Evolutionary conservation across 2,113 vertebrate species (phyloP).

Genomic region (Gallinago undulata): DNA sequence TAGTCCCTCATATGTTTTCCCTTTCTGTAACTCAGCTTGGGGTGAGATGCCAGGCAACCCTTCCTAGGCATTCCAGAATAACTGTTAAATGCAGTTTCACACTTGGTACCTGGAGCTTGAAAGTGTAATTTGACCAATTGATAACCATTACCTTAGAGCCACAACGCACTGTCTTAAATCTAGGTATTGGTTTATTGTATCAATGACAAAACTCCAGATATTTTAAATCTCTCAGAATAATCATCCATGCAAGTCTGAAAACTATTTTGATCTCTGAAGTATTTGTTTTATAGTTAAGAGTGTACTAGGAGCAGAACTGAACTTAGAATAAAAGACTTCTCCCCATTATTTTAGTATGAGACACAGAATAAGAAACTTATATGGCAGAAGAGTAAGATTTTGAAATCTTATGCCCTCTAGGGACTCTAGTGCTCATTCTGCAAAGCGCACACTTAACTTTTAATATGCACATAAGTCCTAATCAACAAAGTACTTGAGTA

Average conservation of each 20-base stretch:
- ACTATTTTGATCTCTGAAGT: not conserved
- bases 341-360: not conserved
- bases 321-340: not conserved
- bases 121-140: not conserved
- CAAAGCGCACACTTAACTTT: not conserved
- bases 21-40: not conserved
- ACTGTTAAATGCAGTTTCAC: not conserved
- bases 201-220: not conserved
- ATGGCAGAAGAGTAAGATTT: not conserved
- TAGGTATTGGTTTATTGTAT: not conserved
- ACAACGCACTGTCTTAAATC: not conserved
- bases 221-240: not conserved
- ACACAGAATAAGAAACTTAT: not conserved
- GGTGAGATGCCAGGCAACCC: not conserved
- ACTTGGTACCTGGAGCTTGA: not conserved
- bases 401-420: not conserved
- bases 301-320: not conserved
- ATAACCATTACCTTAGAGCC: not conserved
- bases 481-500: conserved; percentile 1
- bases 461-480: not conserved
- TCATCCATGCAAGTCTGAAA: not conserved
- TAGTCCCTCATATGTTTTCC: not conserved
- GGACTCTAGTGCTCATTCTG: not conserved
- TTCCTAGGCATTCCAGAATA: not conserved
- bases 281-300: not conserved